A percentile compares a stretch with the other conserved stretches of the same genome.
These are phyloP conservation scores for mouse (Mus musculus) DNA, from an alignment of 2,113 vertebrate genomes.

Conservation along the genomic window DNA sequence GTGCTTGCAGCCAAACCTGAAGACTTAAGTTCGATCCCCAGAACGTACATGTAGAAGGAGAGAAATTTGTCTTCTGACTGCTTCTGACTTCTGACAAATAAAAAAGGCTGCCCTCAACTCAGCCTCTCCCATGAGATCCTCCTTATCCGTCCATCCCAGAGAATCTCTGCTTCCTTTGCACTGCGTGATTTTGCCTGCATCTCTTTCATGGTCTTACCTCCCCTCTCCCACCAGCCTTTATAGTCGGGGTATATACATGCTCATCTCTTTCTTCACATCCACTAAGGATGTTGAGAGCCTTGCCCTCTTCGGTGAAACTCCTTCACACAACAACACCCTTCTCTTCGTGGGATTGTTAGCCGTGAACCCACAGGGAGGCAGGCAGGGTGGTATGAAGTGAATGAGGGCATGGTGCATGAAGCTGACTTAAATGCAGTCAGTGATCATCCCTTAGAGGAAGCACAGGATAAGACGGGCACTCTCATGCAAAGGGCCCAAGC, in stretches of 20 bases:
- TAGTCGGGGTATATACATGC: neutral
- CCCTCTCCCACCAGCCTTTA: neutral
- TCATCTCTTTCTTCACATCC: neutral
- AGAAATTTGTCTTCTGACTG: neutral
- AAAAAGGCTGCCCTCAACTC: neutral
- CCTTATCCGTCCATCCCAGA: neutral
- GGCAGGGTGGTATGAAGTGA: accelerated
- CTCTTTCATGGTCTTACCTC: neutral
- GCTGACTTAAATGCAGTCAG: neutral
- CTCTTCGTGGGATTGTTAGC: neutral
- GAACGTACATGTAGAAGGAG: too few species aligned
- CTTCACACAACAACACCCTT: neutral
- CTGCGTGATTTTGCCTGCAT: neutral
- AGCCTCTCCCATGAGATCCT: neutral
- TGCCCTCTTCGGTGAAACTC: neutral
- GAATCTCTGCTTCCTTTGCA: neutral
- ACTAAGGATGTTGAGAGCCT: neutral
- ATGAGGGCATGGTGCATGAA: neutral
- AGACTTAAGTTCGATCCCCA: neutral
- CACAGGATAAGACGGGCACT: neutral
- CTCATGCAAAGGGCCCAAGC: neutral
- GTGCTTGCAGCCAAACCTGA: neutral
- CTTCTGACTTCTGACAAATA: neutral
- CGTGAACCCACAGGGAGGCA: neutral
- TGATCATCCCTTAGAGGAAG: neutral